Conservation (phyloP, 2,113 vertebrate species). For the Embiotoca jacksoni region DNA sequence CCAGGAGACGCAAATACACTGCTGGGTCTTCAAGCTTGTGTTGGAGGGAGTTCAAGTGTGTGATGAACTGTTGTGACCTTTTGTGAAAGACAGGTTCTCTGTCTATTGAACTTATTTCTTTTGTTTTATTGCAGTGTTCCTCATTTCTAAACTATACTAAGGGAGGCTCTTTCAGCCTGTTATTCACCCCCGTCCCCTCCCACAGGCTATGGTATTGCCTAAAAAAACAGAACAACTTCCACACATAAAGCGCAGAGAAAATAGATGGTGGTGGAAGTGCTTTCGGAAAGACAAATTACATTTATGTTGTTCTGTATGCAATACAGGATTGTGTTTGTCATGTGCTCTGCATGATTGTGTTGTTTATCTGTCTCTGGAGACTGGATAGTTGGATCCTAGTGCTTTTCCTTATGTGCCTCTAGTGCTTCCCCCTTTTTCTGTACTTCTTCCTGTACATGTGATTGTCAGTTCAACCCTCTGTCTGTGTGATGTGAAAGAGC, state of each 20-base stretch:
- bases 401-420: slow-evolving; percentile 57
- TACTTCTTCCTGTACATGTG: slow-evolving; percentile 30
- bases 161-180: slow-evolving; percentile 41
- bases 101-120: slow-evolving; percentile 69
- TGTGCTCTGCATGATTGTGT: slow-evolving; percentile 58
- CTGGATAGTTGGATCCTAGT: slow-evolving; percentile 58
- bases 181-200: slow-evolving; percentile 9
- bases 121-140: slow-evolving; percentile 62
- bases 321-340: slow-evolving; percentile 36
- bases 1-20: slow-evolving; percentile 71
- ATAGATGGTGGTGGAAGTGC: neutral
- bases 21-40: slow-evolving; percentile 61
- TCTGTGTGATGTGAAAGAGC: slow-evolving; percentile 31
- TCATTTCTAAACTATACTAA: slow-evolving; percentile 59
- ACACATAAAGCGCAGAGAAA: slow-evolving; percentile 2
- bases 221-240: slow-evolving; percentile 21
- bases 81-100: slow-evolving; percentile 52
- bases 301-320: slow-evolving; percentile 26
- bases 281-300: slow-evolving; percentile 18
- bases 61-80: slow-evolving; percentile 69
- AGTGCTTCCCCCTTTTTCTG: slow-evolving; percentile 35
- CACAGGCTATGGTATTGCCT: slow-evolving; percentile 10
- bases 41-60: slow-evolving; percentile 73
- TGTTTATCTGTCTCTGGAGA: slow-evolving; percentile 67
- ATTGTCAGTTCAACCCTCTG: slow-evolving; percentile 36